Evolutionary conservation across 64 coral and sea anemone genomes (phyloP).

Genomic region (Pocillopora verrucosa): DNA sequence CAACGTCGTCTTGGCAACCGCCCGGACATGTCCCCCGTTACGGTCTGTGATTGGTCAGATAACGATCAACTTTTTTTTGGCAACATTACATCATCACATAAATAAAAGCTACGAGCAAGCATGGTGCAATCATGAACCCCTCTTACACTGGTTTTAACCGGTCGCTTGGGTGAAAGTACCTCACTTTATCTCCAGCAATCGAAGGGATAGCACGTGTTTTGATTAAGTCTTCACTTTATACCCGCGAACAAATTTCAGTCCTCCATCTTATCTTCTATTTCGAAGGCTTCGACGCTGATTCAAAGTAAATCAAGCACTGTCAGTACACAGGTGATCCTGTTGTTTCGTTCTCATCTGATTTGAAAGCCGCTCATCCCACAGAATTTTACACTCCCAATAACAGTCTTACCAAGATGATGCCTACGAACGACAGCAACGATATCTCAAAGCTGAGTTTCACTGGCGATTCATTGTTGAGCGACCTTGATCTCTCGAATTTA

Average conservation of each 20-base stretch:
- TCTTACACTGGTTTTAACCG: conserved; percentile 50
- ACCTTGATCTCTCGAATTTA: not conserved
- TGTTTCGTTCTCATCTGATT: not conserved
- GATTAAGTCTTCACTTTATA: not conserved
- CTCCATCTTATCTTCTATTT: not conserved
- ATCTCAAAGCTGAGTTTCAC: not conserved
- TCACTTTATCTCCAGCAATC: not conserved
- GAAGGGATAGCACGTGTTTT: not conserved
- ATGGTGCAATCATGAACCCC: conserved; percentile 62
- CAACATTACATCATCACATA: conserved; percentile 66
- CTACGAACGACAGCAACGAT: not conserved
- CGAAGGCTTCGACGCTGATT: not conserved
- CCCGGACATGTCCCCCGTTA: conserved; percentile 52
- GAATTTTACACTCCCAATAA: not conserved
- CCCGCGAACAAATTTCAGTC: not conserved
- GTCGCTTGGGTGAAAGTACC: not conserved
- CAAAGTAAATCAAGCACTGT: not conserved
- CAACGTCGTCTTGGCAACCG: conserved; percentile 31
- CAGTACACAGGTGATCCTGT: not conserved
- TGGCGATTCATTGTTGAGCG: not conserved
- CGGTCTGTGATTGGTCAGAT: conserved; percentile 41
- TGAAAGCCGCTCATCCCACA: not conserved
- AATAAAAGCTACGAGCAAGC: conserved; percentile 1
- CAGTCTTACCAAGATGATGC: not conserved
- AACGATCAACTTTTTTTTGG: conserved; percentile 45